These are phyloP conservation scores for Pyrgilauda ruficollis DNA, from an alignment of 2,113 vertebrate species.

Conservation along the genomic window DNA sequence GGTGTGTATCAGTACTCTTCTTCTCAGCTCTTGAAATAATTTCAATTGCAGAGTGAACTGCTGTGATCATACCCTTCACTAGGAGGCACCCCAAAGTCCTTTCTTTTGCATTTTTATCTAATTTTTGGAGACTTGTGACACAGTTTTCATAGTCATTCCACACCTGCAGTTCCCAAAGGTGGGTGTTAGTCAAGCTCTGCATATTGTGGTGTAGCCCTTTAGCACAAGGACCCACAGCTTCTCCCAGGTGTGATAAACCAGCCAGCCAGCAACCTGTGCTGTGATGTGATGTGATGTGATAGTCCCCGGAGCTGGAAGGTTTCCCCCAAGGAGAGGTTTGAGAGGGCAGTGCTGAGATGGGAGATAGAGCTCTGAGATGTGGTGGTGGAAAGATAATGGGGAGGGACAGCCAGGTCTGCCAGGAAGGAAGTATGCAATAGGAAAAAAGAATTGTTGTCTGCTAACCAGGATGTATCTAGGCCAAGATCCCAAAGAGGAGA, in stretches of 20 bases:
- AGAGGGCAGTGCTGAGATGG: background rate
- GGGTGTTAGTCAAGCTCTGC: background rate
- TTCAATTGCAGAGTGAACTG: background rate
- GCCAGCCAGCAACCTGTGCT: background rate
- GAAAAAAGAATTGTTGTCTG: background rate
- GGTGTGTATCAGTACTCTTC: background rate
- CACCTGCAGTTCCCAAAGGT: background rate
- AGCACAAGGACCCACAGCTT: background rate
- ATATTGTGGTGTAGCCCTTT: background rate
- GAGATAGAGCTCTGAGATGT: background rate
- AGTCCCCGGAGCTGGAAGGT: background rate
- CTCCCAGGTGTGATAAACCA: background rate
- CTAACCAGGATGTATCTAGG: background rate
- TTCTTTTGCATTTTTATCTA: background rate
- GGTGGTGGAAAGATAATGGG: too few relatives aligned
- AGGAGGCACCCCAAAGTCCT: background rate
- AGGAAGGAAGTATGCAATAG: background rate
- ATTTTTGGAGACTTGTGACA: background rate
- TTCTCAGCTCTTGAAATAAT: background rate
- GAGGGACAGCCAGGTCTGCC: background rate
- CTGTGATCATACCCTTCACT: background rate
- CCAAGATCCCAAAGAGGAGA: background rate
- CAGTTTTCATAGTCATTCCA: fast-evolving
- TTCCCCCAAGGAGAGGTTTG: background rate
- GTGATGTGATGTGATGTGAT: background rate